Evolutionary conservation across 1,140 invertebrate species (phyloP).

Genomic region (Drosophila serrata): DNA sequence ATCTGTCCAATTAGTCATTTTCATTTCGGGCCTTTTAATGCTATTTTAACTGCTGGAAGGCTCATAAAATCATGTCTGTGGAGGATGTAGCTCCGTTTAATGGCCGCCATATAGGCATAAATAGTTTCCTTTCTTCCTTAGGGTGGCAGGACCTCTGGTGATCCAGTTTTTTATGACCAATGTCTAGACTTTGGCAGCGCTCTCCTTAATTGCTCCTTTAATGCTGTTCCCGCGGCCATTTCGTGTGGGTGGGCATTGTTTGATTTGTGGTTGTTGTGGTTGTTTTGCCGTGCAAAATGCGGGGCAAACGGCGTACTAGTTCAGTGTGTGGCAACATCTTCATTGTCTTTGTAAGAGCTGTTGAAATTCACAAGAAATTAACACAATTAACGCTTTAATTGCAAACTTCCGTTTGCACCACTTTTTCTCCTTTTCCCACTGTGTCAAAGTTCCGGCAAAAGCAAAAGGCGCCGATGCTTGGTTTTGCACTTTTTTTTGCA

Average conservation of each 20-base stretch:
- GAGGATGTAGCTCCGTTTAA: slow-evolving; percentile 46
- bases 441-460: slow-evolving; percentile 63
- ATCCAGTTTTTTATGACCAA: slow-evolving; percentile 47
- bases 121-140: slow-evolving; percentile 39
- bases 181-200: slow-evolving; percentile 62
- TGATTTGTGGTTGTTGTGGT: slow-evolving; percentile 49
- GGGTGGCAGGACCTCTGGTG: slow-evolving; percentile 51
- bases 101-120: slow-evolving; percentile 55
- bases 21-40: slow-evolving; percentile 67
- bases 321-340: slow-evolving; percentile 14
- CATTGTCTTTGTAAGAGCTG: slow-evolving; percentile 27
- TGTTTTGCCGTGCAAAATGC: slow-evolving; percentile 4
- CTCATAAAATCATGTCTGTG: slow-evolving; percentile 59
- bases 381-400: slow-evolving; percentile 83
- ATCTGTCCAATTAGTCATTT: slow-evolving; percentile 82
- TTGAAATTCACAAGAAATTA: slow-evolving; percentile 78
- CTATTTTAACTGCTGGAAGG: slow-evolving; percentile 65
- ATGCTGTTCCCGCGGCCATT: slow-evolving; percentile 34
- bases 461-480: slow-evolving; percentile 32
- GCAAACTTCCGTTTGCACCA: slow-evolving; percentile 76
- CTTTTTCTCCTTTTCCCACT: slow-evolving; percentile 49
- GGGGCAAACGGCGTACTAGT: slow-evolving; percentile 22
- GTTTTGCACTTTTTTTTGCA: slow-evolving; percentile 35
- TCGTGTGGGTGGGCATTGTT: slow-evolving; percentile 34
- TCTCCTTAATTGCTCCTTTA: slow-evolving; percentile 72